phyloP scores from a whole-genome alignment of 2,888 invertebrate genomes.

The Celastrina argiolus region DNA sequence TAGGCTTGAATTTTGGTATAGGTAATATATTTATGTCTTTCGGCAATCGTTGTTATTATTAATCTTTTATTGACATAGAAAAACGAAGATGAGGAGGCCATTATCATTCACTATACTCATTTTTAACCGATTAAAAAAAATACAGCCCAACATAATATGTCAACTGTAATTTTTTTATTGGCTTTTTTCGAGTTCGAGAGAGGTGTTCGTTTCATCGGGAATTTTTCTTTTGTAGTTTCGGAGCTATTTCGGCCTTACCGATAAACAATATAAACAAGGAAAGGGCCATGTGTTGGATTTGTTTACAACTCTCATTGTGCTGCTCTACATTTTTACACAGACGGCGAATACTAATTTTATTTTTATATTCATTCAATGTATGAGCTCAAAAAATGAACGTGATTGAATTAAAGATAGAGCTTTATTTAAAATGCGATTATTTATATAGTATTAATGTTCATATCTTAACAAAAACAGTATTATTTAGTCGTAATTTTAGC shows the following conservation, averaged over 20 bases:
- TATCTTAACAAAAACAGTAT: too few species aligned
- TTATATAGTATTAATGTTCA: not conserved
- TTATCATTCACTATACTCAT: too few species aligned
- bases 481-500: too few species aligned
- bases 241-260: conserved; percentile 9
- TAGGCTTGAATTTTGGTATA: too few species aligned
- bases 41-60: too few species aligned
- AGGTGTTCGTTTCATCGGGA: not conserved
- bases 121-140: too few species aligned
- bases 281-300: conserved; percentile 28
- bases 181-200: not conserved
- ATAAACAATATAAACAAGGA: conserved; percentile 29
- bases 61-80: too few species aligned
- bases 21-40: too few species aligned
- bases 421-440: not conserved
- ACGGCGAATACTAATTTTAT: conserved; percentile 6
- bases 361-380: conserved; percentile 17
- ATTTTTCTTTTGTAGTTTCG: not conserved
- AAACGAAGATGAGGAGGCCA: too few species aligned
- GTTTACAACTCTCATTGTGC: conserved; percentile 19
- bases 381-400: not conserved
- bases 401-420: not conserved
- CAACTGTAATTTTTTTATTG: not conserved
- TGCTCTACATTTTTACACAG: conserved; percentile 14
- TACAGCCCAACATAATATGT: too few species aligned